Evolutionary conservation across 2,113 vertebrate genomes (phyloP).

Genomic region (Oceanodroma tethys): DNA sequence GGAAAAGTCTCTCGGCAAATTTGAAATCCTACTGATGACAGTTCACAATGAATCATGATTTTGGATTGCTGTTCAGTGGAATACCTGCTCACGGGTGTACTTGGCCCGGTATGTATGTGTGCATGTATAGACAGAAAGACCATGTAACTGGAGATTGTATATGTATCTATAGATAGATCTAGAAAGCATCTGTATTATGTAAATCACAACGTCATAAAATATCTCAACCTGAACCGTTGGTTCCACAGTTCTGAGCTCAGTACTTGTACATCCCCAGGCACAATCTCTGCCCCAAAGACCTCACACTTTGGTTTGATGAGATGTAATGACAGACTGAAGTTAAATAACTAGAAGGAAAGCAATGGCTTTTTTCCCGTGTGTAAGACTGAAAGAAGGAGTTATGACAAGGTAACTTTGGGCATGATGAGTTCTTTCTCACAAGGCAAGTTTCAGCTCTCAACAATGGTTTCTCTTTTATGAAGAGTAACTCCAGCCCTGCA

Average conservation of each 20-base stretch:
- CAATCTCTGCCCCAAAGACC: neutral
- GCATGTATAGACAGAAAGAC: neutral
- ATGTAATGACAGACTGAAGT: neutral
- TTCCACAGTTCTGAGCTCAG: neutral
- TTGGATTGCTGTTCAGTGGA: neutral
- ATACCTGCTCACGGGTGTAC: neutral
- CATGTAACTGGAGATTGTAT: neutral
- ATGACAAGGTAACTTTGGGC: neutral
- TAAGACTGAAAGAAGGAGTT: neutral
- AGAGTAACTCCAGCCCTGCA: neutral
- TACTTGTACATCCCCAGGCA: neutral
- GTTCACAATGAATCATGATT: neutral
- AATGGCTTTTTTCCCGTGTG: neutral
- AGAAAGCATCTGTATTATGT: neutral
- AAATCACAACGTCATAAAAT: neutral
- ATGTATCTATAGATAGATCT: neutral
- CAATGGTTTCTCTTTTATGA: neutral
- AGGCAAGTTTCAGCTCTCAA: constrained; percentile 16
- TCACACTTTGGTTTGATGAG: neutral
- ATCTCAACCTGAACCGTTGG: neutral
- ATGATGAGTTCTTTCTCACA: neutral
- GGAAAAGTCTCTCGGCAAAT: neutral
- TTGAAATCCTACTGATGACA: neutral
- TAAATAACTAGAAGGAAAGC: neutral
- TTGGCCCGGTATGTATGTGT: neutral